Evolutionary conservation across 1,140 invertebrate species (phyloP), one percentile per base, ranked within the genome.

Genomic region (Drosophila pandora): DNA sequence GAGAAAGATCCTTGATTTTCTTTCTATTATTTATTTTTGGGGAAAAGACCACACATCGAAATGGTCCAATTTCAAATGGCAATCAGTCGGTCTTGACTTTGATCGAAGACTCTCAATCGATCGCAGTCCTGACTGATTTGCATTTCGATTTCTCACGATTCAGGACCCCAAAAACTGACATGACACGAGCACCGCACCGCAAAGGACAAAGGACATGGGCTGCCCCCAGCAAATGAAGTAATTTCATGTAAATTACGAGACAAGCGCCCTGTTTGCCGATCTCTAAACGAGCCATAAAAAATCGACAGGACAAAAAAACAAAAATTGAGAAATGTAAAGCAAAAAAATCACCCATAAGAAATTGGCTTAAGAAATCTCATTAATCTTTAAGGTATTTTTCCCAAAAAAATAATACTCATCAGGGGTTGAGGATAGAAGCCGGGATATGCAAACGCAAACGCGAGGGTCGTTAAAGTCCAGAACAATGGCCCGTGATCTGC

Each of bases 221-320:
- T 57, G 50, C 75, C 75, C 79, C 65, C 52, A 25, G 69, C 34
- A 88, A 88, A 88, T 88, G 84, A 89, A 88, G 76, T 70, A 88
- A 88, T 88, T 88, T 88, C 83, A 88, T 89, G 84, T 89, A 88
- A 88, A 89, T 88, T 88, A 88, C 64, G 83, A 88, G 84, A 88
- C 83, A 87, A 87, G 84, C 83, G 79, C 84, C 69, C 82, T 76
- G 77, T 79, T 87, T 79, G 75, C 61, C 72, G 30, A 79, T 60
- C 49, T 10, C 63, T 89, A 88, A 88, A 88, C 83, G 83, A 87
- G 60, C 84, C 83, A 88, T 83, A 83, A 83, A 87, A 85, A 85
- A 77, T 74, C 59, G 56, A 74, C 65, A 68, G 34, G 56, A 47
- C 50, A 39, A 32, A 45, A 41, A 69, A 49, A 50, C 0, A 28